Evolutionary conservation across 30 jellyfish, hydroid and myxozoan genomes (phyloP).

Genomic region (Mastigias papua): DNA sequence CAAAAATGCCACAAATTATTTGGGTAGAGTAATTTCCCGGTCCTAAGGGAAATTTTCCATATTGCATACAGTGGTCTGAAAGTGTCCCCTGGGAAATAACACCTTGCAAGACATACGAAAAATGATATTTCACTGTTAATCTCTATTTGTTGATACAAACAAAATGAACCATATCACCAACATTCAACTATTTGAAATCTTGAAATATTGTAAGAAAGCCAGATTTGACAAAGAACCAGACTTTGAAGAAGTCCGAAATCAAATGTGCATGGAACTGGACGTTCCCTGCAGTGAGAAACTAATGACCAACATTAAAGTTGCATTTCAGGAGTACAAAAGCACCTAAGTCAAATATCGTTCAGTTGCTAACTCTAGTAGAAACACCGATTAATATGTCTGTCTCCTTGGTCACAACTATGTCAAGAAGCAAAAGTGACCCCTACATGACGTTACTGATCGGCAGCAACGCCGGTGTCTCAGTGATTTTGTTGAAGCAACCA

Average conservation of each 20-base stretch:
- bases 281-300: constrained; percentile 2
- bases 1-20: background rate
- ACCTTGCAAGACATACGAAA: background rate
- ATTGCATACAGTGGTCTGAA: background rate
- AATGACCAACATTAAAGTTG: background rate
- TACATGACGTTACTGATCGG: constrained; percentile 1
- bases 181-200: background rate
- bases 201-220: background rate
- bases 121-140: background rate
- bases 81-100: background rate
- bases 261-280: background rate
- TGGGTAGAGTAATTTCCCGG: background rate
- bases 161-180: background rate
- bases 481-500: background rate
- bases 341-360: background rate
- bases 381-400: background rate
- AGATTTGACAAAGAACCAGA: constrained; percentile 15
- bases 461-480: constrained; percentile 18
- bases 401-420: background rate
- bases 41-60: background rate
- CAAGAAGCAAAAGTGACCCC: constrained; percentile 5
- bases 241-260: background rate
- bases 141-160: background rate
- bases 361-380: background rate
- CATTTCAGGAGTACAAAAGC: background rate